Base-by-base conservation (phyloP, 1,140 invertebrate species). In the Asbolus verrucosus region DNA sequence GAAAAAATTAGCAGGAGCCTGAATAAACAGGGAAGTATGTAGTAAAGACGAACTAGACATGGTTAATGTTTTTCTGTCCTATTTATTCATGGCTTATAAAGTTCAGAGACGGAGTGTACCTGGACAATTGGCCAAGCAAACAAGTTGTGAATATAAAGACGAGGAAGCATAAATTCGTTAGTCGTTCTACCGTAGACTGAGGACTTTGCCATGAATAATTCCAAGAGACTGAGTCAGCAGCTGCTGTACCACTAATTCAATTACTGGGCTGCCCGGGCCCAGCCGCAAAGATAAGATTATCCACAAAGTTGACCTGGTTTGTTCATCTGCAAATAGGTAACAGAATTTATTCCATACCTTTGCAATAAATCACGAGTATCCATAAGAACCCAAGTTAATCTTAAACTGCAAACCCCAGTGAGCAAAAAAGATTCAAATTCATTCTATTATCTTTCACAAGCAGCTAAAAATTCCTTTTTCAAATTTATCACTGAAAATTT, bases 121-220 rank as follows among this genome's bases (percentile, higher is more conserved):
- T 54, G 46, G 19, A 54, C 19, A 27, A 54, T 54, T 54, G 46
- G 19, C 46, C 46, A 2, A 8, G 46, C 46, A 54, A 54, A 31
- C 46, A 54, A 54, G 46, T 50, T 50, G 43, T 27, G 46, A 54
- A 54, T 27, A 54, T 27, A 27, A 54, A 54, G 46, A 54, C 46
- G 13, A 54, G 46, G 46, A 54, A 54, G 21, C 21, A 54, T 54
- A 54, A 54, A 54, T 54, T 54, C 11, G 46, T 54, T 54, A 54
- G 46, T 27, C 21, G 24, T 54, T 11, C 46, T 13, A 4, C 21
- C 21, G 46, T 27, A 11, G 21, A 30, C 46, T 54, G 21, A 30
- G 46, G 46, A 54, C 46, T 27, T 54, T 24, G 46, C 46, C 46
- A 31, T 54, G 46, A 54, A 54, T 54, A 54, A 54, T 54, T 54